Evolutionary conservation across 2,888 invertebrate species (phyloP), one percentile per base, ranked within the genome.

Genomic region (Shargacucullia verbasci): DNA sequence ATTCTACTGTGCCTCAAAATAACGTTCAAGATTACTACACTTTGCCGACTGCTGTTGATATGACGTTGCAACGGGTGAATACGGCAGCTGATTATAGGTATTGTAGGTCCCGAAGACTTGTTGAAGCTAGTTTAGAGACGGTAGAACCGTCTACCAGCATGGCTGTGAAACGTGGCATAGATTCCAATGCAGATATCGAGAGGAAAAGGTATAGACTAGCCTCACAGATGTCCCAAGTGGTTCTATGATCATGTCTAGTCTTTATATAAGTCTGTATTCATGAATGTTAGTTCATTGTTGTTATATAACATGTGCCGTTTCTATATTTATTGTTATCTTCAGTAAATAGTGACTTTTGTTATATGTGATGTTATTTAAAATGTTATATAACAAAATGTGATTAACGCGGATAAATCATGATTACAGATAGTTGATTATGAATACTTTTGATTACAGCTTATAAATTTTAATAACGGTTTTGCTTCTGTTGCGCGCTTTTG

Each of bases 151-250:
- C 87, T 0, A 87, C 87, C 0, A 87, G 84, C 70, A 79, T 83
- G 83, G 89, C 89, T 68, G 89, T 92, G 75, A 93, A 92, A 73
- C 82, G 92, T 37, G 86, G 88, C 9, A 47, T 89, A 37, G 91
- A 91, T 39, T 31, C 80, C 8, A 86, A 78, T 46, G 82, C 82
- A 10, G 92, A 92, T 20, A 63, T 91, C 38, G 92, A 92, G 47
- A 84, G 86, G 53, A 92, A 93, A 65, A 81, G 92, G 49, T 91
- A 89, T 59, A 80, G 92, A 6, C 74, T 92, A 12, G 74, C 87
- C 14, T 76, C 88, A 0, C 89, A 90, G 55, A 83, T 92, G 85
- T 90, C 92, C 1, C 91, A 92, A 70, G 91, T 89, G 11, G 90
- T 92, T 67, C 92, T 91, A 76, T 92, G 89, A 92, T 88, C 73